phyloP scores from a whole-genome alignment of 2,797 vertebrate species.

The Graptemys geographica region DNA sequence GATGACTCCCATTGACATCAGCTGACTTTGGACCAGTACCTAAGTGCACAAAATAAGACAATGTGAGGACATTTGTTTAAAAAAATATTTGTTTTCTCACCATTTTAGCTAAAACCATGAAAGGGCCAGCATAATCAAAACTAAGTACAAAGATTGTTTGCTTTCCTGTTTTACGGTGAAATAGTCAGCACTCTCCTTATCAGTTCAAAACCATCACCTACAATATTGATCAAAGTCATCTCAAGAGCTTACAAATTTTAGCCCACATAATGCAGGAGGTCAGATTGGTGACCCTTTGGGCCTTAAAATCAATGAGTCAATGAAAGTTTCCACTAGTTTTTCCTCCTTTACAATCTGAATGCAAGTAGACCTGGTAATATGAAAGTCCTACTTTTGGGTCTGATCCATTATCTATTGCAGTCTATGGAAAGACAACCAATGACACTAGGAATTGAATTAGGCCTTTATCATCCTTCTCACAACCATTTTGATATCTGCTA shows the following conservation, averaged over 20 bases:
- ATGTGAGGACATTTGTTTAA: neutral
- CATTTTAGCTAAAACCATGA: neutral
- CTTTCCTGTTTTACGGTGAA: neutral
- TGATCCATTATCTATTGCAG: neutral
- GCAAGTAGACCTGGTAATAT: neutral
- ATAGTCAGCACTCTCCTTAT: neutral
- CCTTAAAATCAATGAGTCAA: neutral
- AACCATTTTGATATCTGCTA: neutral
- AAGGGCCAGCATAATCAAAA: neutral
- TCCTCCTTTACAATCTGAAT: neutral
- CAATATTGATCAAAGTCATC: neutral
- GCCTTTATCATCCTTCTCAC: neutral
- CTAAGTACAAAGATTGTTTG: neutral
- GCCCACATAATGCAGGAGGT: neutral
- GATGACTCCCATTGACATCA: neutral
- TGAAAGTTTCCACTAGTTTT: neutral
- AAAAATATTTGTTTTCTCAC: neutral
- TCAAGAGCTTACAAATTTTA: neutral
- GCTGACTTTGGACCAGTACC: accelerated
- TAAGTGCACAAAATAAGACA: neutral
- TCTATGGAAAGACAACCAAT: neutral
- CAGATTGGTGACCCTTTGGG: neutral
- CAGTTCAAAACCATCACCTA: neutral
- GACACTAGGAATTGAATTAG: neutral
- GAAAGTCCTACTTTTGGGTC: neutral